These are phyloP conservation scores for Sipunculus nudus DNA, from an alignment of 2,888 invertebrate species.

Conservation along the genomic window DNA sequence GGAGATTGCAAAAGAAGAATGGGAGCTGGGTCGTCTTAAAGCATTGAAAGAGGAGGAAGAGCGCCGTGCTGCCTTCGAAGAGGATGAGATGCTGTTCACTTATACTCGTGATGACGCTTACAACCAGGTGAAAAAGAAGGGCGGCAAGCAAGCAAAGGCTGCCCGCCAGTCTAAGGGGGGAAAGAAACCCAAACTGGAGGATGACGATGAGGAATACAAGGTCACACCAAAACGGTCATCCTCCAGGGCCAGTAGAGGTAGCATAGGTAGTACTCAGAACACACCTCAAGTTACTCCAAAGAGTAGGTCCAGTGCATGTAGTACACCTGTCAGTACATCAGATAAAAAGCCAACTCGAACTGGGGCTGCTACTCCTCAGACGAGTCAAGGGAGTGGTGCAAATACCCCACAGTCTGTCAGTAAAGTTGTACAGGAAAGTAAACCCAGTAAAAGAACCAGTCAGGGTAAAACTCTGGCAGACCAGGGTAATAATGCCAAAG, in stretches of 20 bases:
- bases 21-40: slow-evolving; percentile 81
- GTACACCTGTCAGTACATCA: slow-evolving; percentile 1
- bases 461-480: not conserved
- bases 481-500: not conserved
- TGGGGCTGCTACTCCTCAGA: not conserved
- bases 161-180: slow-evolving; percentile 15
- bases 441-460: not conserved
- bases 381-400: not conserved
- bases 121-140: slow-evolving; percentile 84
- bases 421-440: too few relatives aligned
- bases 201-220: too few relatives aligned
- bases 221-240: slow-evolving; percentile 7
- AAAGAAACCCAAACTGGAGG: too few relatives aligned
- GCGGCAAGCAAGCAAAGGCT: too few relatives aligned
- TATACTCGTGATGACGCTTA: slow-evolving; percentile 81
- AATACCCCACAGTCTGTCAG: too few relatives aligned
- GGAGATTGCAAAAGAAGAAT: slow-evolving; percentile 72
- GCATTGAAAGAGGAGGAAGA: slow-evolving; percentile 69
- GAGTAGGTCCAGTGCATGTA: not conserved
- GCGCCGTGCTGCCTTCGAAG: slow-evolving; percentile 64
- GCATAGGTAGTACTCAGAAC: too few relatives aligned
- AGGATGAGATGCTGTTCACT: slow-evolving; percentile 75
- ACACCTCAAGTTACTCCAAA: too few relatives aligned
- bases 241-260: not conserved
- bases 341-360: not conserved